A percentile compares a stretch with the other conserved stretches of the same genome.
These are phyloP conservation scores for Melolontha melolontha DNA, from an alignment of 2,888 invertebrate genomes.

Conservation along the genomic window DNA sequence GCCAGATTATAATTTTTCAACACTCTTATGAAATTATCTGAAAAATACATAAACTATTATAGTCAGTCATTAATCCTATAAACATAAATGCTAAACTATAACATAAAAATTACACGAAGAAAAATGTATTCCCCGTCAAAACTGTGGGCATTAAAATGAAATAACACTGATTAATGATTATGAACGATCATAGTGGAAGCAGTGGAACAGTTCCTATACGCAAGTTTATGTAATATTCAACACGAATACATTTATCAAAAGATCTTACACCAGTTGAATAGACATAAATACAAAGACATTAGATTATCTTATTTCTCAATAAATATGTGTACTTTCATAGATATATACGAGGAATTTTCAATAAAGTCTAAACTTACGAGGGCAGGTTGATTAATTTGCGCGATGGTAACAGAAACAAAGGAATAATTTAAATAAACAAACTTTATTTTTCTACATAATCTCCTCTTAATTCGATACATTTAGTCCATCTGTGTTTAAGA, in stretches of 20 bases:
- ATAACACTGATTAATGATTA: background rate
- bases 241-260: slow-evolving; percentile 23
- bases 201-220: background rate
- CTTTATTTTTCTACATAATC: no score
- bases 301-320: background rate
- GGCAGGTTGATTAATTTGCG: no score
- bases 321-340: no score
- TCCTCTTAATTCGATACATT: no score
- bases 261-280: slow-evolving; percentile 8
- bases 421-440: no score
- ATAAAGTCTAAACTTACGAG: no score
- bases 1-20: slow-evolving; percentile 21
- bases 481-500: no score
- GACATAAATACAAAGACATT: background rate
- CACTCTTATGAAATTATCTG: slow-evolving; percentile 20
- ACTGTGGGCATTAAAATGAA: background rate
- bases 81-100: no score
- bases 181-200: slow-evolving; percentile 1
- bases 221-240: background rate
- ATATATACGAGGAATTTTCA: no score
- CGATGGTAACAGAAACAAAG: no score
- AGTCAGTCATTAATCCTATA: no score
- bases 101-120: background rate
- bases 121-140: slow-evolving; percentile 9
- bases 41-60: slow-evolving; percentile 8